phyloP scores from a whole-genome alignment of 2,797 vertebrate genomes.

The Peromyscus attwateri region DNA sequence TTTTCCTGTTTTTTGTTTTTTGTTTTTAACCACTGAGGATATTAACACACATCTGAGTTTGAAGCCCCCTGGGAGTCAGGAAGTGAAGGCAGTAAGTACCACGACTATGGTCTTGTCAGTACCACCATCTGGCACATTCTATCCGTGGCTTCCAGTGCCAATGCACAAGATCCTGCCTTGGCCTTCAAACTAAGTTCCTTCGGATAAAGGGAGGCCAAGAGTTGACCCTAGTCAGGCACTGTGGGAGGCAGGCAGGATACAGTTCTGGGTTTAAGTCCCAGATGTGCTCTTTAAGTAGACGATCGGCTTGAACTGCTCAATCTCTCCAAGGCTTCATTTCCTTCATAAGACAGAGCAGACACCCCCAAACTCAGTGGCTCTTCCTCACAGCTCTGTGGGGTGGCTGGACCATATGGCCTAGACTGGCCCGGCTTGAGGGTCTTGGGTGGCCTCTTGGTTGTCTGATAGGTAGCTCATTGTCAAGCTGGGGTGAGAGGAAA shows the following conservation, averaged over 20 bases:
- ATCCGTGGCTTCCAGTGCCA: background rate
- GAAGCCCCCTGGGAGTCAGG: background rate
- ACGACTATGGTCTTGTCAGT: background rate
- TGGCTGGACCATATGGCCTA: background rate
- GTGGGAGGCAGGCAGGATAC: background rate
- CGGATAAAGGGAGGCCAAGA: background rate
- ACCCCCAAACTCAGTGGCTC: background rate
- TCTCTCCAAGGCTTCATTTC: background rate
- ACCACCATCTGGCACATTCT: background rate
- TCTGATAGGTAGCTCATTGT: background rate
- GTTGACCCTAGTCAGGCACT: background rate
- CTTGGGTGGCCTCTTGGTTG: background rate
- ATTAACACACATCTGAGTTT: background rate
- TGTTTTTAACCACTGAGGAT: background rate
- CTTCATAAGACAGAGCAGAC: background rate
- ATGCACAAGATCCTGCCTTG: background rate
- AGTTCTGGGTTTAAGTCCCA: background rate
- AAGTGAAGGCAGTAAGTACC: background rate
- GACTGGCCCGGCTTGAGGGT: background rate
- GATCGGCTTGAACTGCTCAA: background rate
- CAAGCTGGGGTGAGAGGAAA: too few relatives aligned
- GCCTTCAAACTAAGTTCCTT: background rate
- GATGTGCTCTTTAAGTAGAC: background rate
- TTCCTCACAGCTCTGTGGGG: background rate
- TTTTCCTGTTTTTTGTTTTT: too few relatives aligned